These are phyloP conservation scores for Stratiomys singularior DNA, from an alignment of 2,888 invertebrate species.

Conservation along the genomic window DNA sequence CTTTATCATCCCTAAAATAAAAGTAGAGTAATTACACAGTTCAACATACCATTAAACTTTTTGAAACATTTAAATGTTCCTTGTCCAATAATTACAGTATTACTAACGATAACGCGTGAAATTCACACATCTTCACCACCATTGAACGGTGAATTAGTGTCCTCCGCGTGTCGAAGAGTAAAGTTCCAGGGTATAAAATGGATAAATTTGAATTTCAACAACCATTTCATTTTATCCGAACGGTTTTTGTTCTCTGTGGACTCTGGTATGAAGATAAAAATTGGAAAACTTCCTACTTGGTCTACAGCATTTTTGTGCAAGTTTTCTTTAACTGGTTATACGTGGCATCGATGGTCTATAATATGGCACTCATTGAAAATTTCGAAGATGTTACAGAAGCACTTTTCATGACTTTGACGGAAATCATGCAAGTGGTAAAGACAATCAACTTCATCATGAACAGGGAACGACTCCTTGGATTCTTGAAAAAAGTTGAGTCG, in stretches of 20 bases:
- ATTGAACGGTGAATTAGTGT: too few species aligned
- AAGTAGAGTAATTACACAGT: too few species aligned
- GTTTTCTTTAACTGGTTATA: neutral
- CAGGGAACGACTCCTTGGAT: neutral
- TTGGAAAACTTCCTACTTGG: neutral
- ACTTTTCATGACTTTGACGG: slow-evolving; percentile 31
- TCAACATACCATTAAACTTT: too few species aligned
- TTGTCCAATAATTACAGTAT: too few species aligned
- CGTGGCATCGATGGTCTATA: slow-evolving; percentile 4
- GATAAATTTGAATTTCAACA: neutral
- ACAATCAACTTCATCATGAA: slow-evolving; percentile 4
- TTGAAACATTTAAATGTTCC: too few species aligned
- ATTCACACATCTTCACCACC: too few species aligned
- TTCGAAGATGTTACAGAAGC: slow-evolving; percentile 3
- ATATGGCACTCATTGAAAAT: slow-evolving; percentile 22
- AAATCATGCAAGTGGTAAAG: slow-evolving; percentile 9
- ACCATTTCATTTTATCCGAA: slow-evolving; percentile 9
- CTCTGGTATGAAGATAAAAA: neutral
- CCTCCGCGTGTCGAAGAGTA: too few species aligned
- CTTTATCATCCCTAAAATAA: too few species aligned
- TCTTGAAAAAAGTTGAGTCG: neutral
- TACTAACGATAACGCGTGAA: too few species aligned
- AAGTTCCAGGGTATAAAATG: neutral
- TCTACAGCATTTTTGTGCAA: neutral
- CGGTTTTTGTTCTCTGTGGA: neutral